Evolutionary conservation across 2,113 vertebrate genomes (phyloP), one percentile per base, ranked within the genome.

Genomic region (Eptesicus fuscus): DNA sequence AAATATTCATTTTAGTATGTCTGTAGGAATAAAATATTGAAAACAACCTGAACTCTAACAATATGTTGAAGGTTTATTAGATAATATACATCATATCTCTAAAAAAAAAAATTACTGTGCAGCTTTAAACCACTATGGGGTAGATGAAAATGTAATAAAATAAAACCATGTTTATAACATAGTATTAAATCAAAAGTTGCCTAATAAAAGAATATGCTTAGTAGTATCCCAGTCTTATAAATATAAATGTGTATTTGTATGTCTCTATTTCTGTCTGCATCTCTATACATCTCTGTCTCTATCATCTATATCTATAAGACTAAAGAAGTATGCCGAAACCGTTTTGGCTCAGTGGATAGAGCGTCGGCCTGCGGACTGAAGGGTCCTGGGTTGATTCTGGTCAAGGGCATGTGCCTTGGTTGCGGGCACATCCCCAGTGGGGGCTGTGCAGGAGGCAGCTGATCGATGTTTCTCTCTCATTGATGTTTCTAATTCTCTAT

Each of bases 71-170:
- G 32, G n/a, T 71, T 96, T 83, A 87, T 91, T 96, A 94, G 83
- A 56, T 61, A 93, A 88, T 49, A 87, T 76, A 89, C 37, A n/a
- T 63, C 65, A 82, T 35, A 17, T 79, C 8, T 47, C 69, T 53
- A 59, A 89, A 95, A 74, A 59, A 89, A 95, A 74, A 94, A 65
- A 78, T 94, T 91, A 95, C 51, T 56, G 13, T 74, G n/a, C 9
- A 74, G 16, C 7, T 86, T 95, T 88, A 79, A 96, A 88, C 35
- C 84, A 59, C 40, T 86, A 35, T 89, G 35, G 2, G 47, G 0
- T 59, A 86, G 40, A 69, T 88, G 37, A 92, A 90, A 93, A 86
- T 93, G n/a, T 71, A 95, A 83, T 61, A 88, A 83, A 95, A 83
- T 61, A 77, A 79, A 93, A 63, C 74, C 44, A 53, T 87, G n/a